A percentile compares a stretch with the other conserved stretches of the same genome.
These are phyloP conservation scores for Epirrhoe alternata DNA, from an alignment of 2,888 invertebrate genomes.

Conservation along the genomic window DNA sequence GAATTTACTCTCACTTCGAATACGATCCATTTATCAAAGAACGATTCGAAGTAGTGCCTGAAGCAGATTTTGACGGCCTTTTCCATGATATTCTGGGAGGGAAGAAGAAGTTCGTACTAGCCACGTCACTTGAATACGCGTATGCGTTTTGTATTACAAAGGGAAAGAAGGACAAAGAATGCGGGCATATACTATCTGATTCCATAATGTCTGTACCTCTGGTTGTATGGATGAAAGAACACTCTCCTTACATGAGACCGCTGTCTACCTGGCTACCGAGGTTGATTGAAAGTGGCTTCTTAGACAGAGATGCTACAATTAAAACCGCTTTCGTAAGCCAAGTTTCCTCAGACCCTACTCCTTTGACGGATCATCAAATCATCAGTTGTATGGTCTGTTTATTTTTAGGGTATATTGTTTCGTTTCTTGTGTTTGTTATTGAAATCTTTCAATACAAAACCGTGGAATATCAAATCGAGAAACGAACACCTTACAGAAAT, in stretches of 20 bases:
- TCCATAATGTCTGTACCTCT: conserved; percentile 68
- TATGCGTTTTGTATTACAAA: conserved; percentile 62
- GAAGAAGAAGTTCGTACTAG: conserved; percentile 62
- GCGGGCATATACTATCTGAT: conserved; percentile 67
- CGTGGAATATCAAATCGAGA: conserved; percentile 42
- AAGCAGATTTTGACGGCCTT: conserved; percentile 60
- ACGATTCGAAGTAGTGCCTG: conserved; percentile 60
- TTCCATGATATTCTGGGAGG: conserved; percentile 62
- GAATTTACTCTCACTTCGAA: conserved; percentile 66
- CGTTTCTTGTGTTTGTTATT: conserved; percentile 55
- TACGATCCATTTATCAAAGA: conserved; percentile 63
- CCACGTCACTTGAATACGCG: conserved; percentile 68
- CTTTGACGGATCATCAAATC: conserved; percentile 61
- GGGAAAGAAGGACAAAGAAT: conserved; percentile 64
- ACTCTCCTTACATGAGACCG: conserved; percentile 61
- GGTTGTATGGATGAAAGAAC: conserved; percentile 67
- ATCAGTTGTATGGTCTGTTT: conserved; percentile 65
- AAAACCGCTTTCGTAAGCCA: conserved; percentile 47
- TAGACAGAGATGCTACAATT: conserved; percentile 54
- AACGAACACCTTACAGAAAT: conserved; percentile 37
- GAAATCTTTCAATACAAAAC: conserved; percentile 56
- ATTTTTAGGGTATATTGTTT: conserved; percentile 57
- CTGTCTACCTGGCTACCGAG: conserved; percentile 64
- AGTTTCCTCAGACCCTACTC: conserved; percentile 57
- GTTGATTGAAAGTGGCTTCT: conserved; percentile 64